Percentiles rank a stretch among this genome's conserved stretches.
These are phyloP conservation scores for Sycophila texana DNA, from an alignment of 2,888 invertebrate species.

Conservation along the genomic window DNA sequence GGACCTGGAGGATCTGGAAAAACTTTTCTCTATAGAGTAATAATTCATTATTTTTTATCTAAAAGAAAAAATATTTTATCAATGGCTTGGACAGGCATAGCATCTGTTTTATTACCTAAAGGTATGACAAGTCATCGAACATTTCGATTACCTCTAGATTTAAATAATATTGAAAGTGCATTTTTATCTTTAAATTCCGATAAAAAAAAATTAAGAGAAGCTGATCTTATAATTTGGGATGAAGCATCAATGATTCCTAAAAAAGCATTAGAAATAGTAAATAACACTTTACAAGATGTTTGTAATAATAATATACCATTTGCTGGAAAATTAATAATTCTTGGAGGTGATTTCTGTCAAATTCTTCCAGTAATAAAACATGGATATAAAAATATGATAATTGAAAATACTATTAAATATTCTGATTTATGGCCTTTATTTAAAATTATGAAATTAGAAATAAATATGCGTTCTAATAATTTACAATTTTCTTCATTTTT, in stretches of 20 bases:
- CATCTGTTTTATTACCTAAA: constrained; percentile 12
- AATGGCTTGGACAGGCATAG: constrained; percentile 18
- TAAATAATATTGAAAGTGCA: constrained; percentile 3
- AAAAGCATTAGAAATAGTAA: constrained; percentile 44
- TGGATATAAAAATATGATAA: background rate
- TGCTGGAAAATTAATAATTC: constrained; percentile 26
- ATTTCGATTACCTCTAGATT: background rate
- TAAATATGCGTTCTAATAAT: constrained; percentile 2
- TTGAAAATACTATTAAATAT: background rate
- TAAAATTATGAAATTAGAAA: background rate
- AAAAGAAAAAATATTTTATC: constrained; percentile 1
- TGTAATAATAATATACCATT: constrained; percentile 26
- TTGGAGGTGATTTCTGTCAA: constrained; percentile 30
- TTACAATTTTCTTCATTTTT: constrained; percentile 6
- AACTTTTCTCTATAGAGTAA: too few relatives aligned
- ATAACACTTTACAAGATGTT: constrained; percentile 36
- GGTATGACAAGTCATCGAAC: constrained; percentile 1
- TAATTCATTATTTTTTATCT: background rate
- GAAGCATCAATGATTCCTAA: too few relatives aligned
- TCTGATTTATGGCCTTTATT: background rate
- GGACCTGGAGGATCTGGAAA: background rate
- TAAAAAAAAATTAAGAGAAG: background rate
- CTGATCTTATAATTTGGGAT: too few relatives aligned
- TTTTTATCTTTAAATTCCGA: background rate
- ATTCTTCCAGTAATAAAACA: constrained; percentile 5